These are phyloP conservation scores for Bufotes viridis DNA, from an alignment of 2,797 vertebrate species.

Conservation along the genomic window DNA sequence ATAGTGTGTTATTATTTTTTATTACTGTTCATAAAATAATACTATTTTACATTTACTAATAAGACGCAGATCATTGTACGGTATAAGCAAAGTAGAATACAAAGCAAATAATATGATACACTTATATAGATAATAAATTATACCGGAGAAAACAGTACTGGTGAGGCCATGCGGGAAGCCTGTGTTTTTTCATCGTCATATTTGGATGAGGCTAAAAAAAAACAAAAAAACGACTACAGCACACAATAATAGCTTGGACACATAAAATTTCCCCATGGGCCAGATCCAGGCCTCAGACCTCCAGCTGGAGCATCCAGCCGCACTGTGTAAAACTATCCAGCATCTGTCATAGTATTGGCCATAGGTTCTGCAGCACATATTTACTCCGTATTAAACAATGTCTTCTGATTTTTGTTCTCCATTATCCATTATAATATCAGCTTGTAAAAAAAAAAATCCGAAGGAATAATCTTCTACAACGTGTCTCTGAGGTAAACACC, in stretches of 20 bases:
- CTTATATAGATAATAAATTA: not conserved
- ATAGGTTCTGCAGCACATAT: not conserved
- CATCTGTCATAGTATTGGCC: not conserved
- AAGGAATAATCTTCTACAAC: not conserved
- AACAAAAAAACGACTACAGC: not conserved
- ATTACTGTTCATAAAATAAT: not conserved
- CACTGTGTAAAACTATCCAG: not conserved
- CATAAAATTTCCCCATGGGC: not conserved
- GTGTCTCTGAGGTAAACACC: conserved; percentile 13
- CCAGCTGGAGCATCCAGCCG: not conserved
- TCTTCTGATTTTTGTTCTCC: conserved; percentile 2
- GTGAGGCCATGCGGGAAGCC: not conserved
- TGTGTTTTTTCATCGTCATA: not conserved
- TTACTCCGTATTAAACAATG: conserved; percentile 11
- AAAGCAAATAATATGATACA: not conserved
- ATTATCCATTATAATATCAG: conserved; percentile 19
- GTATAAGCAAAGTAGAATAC: not conserved
- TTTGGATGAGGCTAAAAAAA: not conserved
- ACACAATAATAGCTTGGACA: conserved; percentile 15
- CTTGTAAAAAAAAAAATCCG: not conserved
- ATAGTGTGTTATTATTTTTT: not conserved
- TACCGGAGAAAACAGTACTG: not conserved
- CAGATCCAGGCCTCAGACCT: not conserved
- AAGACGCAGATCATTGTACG: not conserved
- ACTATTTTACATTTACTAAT: not conserved